phyloP scores from a whole-genome alignment of 2,113 vertebrate species.

The Sisor rabdophorus region DNA sequence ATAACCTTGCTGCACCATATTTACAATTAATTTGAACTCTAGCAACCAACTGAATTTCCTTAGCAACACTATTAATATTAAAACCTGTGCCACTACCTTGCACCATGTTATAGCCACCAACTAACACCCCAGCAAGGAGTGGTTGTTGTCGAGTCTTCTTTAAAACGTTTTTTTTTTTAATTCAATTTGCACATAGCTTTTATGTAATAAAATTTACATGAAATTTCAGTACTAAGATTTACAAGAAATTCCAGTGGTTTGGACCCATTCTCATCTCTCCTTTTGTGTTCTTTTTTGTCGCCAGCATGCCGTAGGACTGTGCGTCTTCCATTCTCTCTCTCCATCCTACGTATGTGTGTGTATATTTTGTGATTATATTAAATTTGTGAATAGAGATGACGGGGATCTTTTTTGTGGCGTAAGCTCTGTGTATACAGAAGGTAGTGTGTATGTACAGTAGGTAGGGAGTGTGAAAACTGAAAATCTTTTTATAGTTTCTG shows the following conservation, averaged over 20 bases:
- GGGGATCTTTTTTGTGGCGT: neutral
- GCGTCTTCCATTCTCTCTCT: conserved; percentile 68
- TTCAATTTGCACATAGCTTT: conserved; percentile 17
- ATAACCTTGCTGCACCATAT: too few species aligned
- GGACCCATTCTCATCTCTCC: conserved; percentile 58
- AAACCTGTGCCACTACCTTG: neutral
- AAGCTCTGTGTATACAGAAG: conserved; percentile 10
- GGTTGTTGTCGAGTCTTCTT: too few species aligned
- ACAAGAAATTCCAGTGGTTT: neutral
- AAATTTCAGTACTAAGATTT: neutral
- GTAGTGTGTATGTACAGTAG: neutral
- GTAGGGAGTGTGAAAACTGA: neutral
- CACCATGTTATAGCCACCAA: neutral
- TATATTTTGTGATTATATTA: conserved; percentile 48
- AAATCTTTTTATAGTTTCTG: neutral
- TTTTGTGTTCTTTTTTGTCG: conserved; percentile 58
- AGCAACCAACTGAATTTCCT: neutral
- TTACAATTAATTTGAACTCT: neutral
- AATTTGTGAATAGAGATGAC: conserved; percentile 37
- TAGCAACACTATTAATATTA: neutral
- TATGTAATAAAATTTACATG: neutral
- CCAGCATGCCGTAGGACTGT: conserved; percentile 70
- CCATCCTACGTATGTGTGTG: conserved; percentile 72
- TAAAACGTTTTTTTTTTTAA: neutral
- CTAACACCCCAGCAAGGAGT: too few species aligned